phyloP scores from a whole-genome alignment of 1,140 invertebrate genomes.

The Ceratoteleas bidentatus region DNA sequence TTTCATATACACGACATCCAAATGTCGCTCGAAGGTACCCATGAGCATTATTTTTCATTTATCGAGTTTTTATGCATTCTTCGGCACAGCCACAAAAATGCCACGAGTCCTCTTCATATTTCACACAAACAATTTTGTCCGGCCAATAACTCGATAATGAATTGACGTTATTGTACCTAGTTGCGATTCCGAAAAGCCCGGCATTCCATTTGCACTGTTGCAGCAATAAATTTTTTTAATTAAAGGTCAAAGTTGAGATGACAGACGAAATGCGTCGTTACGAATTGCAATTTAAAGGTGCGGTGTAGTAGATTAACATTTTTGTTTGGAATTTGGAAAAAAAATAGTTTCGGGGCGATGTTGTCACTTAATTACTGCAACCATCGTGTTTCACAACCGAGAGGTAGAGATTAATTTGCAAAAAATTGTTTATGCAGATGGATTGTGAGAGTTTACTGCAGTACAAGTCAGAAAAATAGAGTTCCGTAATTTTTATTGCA shows the following conservation, averaged over 20 bases:
- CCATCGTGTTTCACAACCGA: slow-evolving; percentile 31
- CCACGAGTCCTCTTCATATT: not conserved
- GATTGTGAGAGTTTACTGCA: no score
- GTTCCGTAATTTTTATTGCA: no score
- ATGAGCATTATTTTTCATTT: slow-evolving; percentile 45
- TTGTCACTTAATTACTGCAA: slow-evolving; percentile 33
- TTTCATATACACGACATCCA: slow-evolving; percentile 12
- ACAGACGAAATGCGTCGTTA: slow-evolving; percentile 6
- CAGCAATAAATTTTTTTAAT: slow-evolving; percentile 7
- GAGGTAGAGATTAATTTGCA: slow-evolving; percentile 22
- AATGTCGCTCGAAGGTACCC: not conserved
- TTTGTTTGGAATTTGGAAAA: not conserved
- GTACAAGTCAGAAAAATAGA: no score
- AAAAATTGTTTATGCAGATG: slow-evolving; percentile 2
- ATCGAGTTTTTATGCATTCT: slow-evolving; percentile 39
- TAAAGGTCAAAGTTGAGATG: slow-evolving; percentile 13
- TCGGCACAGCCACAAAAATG: slow-evolving; percentile 16
- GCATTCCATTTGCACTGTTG: not conserved
- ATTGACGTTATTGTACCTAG: no score
- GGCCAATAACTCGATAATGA: slow-evolving; percentile 9
- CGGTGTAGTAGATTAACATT: slow-evolving; percentile 33
- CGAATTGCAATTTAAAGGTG: slow-evolving; percentile 33
- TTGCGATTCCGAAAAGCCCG: not conserved
- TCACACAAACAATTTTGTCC: slow-evolving; percentile 2
- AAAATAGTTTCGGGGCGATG: slow-evolving; percentile 15